Evolutionary conservation across 2,888 invertebrate species (phyloP), one percentile per base, ranked within the genome.

Genomic region (Habroteleia sp.): DNA sequence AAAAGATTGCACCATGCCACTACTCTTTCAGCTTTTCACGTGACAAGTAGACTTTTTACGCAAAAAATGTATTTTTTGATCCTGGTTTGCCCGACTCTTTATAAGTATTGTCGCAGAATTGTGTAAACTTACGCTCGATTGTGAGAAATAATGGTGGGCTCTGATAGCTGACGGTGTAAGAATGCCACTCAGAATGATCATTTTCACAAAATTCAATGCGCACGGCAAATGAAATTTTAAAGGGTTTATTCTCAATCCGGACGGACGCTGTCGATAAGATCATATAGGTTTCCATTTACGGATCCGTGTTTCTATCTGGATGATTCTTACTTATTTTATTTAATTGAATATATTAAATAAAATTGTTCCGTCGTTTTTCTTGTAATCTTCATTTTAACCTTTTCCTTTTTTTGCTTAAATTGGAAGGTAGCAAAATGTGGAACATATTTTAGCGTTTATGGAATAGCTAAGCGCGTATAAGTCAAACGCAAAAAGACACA

Each of bases 41-140:
- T 31, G 68, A 74, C 74, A 68, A 68, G 66, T 37, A 35, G 58
- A 74, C 65, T 74, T 62, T 56, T 68, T 63, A 20, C 35, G 42
- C 20, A n/a, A 29, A 41, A 71, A 63, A 69, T 62, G 56, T 46
- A 68, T 52, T 62, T 74, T 68, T 63, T 74, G 29, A 48, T 46
- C 54, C 27, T 29, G 27, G 11, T 20, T 37, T 6, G 25, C 7
- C 25, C 7, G 3, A 7, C 25, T 7, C 7, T 56, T 48, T 41
- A 29, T 60, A 31, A 41, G 10, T 33, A 42, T 58, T 58, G 56
- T 50, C 39, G 48, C 11, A 11, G 31, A 52, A 46, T 62, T 44
- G 52, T 46, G 54, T 52, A 52, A 52, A 52, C 41, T 39, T 23
- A 7, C 33, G 16, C 20, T 5, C 31, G 41, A 44, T 35, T 54